These are phyloP conservation scores for Drosophila nigricruria DNA, from an alignment of 2,888 invertebrate genomes.

Conservation along the genomic window DNA sequence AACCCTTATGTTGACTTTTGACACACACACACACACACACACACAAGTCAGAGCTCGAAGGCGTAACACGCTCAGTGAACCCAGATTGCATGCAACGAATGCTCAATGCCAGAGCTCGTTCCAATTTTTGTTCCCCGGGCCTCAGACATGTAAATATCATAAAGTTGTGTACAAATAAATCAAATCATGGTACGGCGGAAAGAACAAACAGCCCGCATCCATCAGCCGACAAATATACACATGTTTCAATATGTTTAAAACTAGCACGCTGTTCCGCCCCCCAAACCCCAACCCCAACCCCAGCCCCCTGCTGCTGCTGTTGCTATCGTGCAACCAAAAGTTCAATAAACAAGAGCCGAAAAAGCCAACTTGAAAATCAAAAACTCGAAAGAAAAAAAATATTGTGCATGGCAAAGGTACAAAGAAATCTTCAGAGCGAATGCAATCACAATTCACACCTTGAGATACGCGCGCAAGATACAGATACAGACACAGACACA, in stretches of 20 bases:
- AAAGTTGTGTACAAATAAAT: slow-evolving; percentile 76
- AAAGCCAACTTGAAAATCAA: slow-evolving; percentile 54
- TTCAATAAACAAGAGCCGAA: slow-evolving; percentile 69
- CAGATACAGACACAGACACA: slow-evolving; percentile 16
- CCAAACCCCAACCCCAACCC: not conserved
- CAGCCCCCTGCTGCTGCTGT: slow-evolving; percentile 28
- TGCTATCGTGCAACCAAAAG: slow-evolving; percentile 52
- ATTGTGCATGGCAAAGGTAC: slow-evolving; percentile 50
- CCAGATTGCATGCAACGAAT: slow-evolving; percentile 37
- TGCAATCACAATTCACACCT: slow-evolving; percentile 72
- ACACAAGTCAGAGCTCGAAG: slow-evolving; percentile 4
- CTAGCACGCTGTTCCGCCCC: slow-evolving; percentile 15
- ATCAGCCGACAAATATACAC: slow-evolving; percentile 65
- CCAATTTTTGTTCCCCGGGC: slow-evolving; percentile 11
- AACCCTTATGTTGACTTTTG: slow-evolving; percentile 30
- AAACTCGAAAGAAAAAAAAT: slow-evolving; percentile 47
- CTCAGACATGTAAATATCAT: slow-evolving; percentile 71
- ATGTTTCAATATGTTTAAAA: slow-evolving; percentile 64
- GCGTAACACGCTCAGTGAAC: slow-evolving; percentile 30
- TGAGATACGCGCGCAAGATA: slow-evolving; percentile 38
- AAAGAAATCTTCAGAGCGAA: slow-evolving; percentile 29
- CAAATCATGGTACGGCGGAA: slow-evolving; percentile 58
- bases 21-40: slow-evolving; percentile 20
- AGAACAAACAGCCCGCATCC: slow-evolving; percentile 74
- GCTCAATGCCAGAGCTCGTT: slow-evolving; percentile 21